Evolutionary conservation across 2,113 vertebrate genomes (phyloP).

Genomic region (Tetrao urogallus): DNA sequence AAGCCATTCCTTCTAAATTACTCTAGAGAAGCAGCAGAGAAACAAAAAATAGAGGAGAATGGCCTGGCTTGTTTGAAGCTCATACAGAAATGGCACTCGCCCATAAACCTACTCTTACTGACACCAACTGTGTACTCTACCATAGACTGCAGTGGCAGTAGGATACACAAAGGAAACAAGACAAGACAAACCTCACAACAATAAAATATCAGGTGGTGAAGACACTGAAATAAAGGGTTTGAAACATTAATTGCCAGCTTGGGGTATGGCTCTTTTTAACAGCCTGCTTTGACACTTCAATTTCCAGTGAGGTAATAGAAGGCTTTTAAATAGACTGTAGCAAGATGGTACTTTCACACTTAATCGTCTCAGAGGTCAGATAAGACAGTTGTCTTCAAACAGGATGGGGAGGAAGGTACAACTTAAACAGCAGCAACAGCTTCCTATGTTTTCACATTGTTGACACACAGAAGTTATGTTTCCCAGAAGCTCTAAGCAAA

Average conservation of each 20-base stretch:
- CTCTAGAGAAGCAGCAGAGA: not conserved
- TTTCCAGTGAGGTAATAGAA: not conserved
- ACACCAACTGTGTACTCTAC: not conserved
- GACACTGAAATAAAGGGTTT: not conserved
- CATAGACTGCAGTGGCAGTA: not conserved
- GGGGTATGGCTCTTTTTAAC: not conserved
- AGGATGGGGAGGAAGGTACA: not conserved
- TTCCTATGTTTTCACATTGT: not conserved
- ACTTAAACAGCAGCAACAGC: not conserved
- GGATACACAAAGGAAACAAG: not conserved
- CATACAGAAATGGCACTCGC: fast-evolving
- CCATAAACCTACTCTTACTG: not conserved
- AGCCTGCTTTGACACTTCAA: not conserved
- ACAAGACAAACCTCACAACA: not conserved
- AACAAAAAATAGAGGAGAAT: not conserved
- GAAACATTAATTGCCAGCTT: not conserved
- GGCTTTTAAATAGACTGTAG: not conserved
- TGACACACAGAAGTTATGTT: not conserved
- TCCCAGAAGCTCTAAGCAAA: not conserved
- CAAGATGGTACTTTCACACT: not conserved
- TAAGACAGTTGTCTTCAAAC: not conserved
- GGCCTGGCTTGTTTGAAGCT: not conserved
- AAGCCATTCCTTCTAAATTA: not conserved
- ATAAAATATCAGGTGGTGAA: not conserved
- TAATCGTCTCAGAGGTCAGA: not conserved